Evolutionary conservation across 2,113 vertebrate species (phyloP), one percentile per base, ranked within the genome.

Genomic region (Ophiodon elongatus): DNA sequence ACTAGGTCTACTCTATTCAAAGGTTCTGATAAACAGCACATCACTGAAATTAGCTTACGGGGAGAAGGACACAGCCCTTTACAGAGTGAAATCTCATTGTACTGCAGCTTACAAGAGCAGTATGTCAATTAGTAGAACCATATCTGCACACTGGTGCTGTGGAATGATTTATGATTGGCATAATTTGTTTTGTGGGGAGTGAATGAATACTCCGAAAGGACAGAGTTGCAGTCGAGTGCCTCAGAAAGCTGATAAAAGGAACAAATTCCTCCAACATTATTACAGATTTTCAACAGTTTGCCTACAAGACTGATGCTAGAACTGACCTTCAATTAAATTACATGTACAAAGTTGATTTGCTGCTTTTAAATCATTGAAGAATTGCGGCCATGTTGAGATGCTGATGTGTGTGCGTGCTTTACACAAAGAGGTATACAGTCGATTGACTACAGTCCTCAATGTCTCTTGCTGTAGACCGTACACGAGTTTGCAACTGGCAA

Each of bases 1-100:
- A 86, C 52, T 82, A 75, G 73, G 52, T 76, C 72, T 66, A 71
- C 73, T 83, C 23, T 63, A 54, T 66, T 74, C 45, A 75, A 67
- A 74, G 67, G 3, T 54, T 69, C 25, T 59, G 81, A 71, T 79
- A 68, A 89, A 86, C 65, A 82, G 35, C 52, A 67, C 35, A 63
- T 83, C 17, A 50, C 63, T 52, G 57, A 68, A 64, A 79, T 66
- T 25, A 72, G 41, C 69, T 54, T 54, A 43, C 11, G 1, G 6
- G 66, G 21, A 47, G 35, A 25, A 76, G 65, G 35, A 84, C 77
- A 35, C 35, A 45, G 37, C 9, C 19, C 43, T 15, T 79, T 71
- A 67, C 59, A 54, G 15, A 70, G 31, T 35, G 45, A 70, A 79
- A 80, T 73, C 35, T 65, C 31, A 52, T 59, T 83, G 62, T 31